Evolutionary conservation across 2,888 invertebrate genomes (phyloP).

Genomic region (Podotricha telesiphe): DNA sequence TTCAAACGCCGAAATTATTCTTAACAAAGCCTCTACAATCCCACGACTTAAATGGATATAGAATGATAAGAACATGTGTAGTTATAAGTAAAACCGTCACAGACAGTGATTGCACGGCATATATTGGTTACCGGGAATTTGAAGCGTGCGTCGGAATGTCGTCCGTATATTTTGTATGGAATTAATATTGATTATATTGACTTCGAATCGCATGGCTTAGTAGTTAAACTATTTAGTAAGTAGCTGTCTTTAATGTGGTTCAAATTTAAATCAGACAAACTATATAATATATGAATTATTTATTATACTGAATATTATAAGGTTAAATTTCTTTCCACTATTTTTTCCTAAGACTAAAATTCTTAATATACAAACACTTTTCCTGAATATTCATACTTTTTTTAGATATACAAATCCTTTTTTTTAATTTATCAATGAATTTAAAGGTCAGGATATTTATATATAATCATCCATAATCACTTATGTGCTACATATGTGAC

Average conservation of each 20-base stretch:
- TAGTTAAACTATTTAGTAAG: background rate
- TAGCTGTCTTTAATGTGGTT: no score
- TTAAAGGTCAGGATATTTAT: no score
- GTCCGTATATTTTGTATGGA: conserved; percentile 8
- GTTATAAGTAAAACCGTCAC: conserved; percentile 27
- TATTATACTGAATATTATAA: no score
- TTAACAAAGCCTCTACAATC: conserved; percentile 13
- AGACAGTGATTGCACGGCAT: conserved; percentile 32
- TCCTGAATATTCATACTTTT: no score
- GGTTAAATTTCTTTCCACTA: no score
- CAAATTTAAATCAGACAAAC: no score
- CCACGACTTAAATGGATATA: conserved; percentile 30
- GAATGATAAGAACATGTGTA: conserved; percentile 27
- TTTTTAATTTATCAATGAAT: no score
- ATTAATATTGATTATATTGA: conserved; percentile 6
- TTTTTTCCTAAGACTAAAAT: no score
- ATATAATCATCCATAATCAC: conserved; percentile 24
- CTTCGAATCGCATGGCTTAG: background rate
- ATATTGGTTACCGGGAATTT: conserved; percentile 35
- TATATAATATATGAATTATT: no score
- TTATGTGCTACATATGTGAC: conserved; percentile 24
- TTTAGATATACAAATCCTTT: no score
- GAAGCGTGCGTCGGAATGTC: conserved; percentile 36
- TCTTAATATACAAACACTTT: no score
- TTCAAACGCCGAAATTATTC: conserved; percentile 23